These are phyloP conservation scores for Steatocranus sp. DNA, from an alignment of 2,797 vertebrate genomes.

Conservation along the genomic window DNA sequence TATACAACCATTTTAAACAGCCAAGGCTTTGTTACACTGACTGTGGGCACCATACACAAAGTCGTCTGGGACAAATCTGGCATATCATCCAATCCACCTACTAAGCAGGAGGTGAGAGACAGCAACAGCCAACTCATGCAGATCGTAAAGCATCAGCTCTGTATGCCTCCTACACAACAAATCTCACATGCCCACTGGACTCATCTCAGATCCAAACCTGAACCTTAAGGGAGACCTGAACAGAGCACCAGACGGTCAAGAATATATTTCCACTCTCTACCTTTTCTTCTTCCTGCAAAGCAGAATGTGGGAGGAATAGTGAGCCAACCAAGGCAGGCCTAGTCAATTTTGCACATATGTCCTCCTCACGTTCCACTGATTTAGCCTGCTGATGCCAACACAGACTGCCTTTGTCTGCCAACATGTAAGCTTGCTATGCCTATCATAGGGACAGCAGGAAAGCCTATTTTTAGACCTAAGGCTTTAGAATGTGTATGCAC, in stretches of 20 bases:
- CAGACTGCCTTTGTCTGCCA: constrained; percentile 20
- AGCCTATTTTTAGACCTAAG: constrained; percentile 30
- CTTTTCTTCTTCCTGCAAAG: constrained; percentile 17
- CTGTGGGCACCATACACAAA: background rate
- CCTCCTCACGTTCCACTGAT: constrained; percentile 29
- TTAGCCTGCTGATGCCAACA: constrained; percentile 15
- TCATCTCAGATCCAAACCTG: constrained; percentile 21
- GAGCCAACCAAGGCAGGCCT: constrained; percentile 15
- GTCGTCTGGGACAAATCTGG: background rate
- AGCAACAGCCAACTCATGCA: background rate
- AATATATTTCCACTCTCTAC: constrained; percentile 22
- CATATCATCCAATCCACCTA: constrained; percentile 1
- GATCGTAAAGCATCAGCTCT: constrained; percentile 1
- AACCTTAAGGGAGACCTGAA: constrained; percentile 13
- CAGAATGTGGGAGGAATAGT: constrained; percentile 9
- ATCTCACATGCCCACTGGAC: constrained; percentile 30
- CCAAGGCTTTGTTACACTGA: background rate
- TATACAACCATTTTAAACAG: background rate
- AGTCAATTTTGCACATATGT: constrained; percentile 37
- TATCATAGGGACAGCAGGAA: constrained; percentile 1
- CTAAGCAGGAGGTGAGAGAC: constrained; percentile 28
- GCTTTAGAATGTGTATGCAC: background rate
- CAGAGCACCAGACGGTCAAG: constrained; percentile 6
- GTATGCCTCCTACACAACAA: constrained; percentile 1
- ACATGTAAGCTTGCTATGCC: constrained; percentile 28